Evolutionary conservation across 2,797 vertebrate genomes (phyloP), one percentile per base, ranked within the genome.

Genomic region (Channa striata): DNA sequence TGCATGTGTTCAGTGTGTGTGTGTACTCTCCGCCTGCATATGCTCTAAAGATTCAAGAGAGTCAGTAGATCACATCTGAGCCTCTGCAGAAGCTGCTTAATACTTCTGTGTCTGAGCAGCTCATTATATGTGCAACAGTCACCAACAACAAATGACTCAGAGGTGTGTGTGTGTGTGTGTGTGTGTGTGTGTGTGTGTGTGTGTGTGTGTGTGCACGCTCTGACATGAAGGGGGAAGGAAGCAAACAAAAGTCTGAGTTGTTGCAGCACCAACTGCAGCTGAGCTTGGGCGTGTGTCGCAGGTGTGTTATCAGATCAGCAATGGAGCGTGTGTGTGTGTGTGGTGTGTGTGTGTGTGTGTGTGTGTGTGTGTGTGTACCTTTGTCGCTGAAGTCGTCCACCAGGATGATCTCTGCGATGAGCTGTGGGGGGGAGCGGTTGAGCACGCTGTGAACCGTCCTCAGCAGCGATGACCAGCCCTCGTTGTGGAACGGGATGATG

Each of bases 311-410:
- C 34, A 23, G 5, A 3, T 10, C 0, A 40, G 23, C 1, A 9
- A 20, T 19, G n/a, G 50, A 30, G 25, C 0, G 25, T 30, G 25
- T 30, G 25, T 30, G 25, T 30, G 25, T 30, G 25, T 30, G 25
- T 30, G 25, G 25, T 30, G 25, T 30, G 25, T 30, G 25, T 30
- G 25, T 30, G 25, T 30, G 25, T 30, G 25, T 30, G 25, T 30
- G 25, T 30, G 25, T 30, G 25, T 30, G 25, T 30, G 25, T 53
- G 44, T 50, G 21, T 37, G 42, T 87, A 98, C 97, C 96, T 96
- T 96, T 95, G 80, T 99, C 97, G 36, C 97, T 99, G 96, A 96
- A 99, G 94, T 99, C 97, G 46, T 98, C 97, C 6, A 99, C 98
- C 84, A 99, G 93, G 83, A 99, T 94, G 50, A 99, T 72, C 94